Base-by-base conservation (phyloP, 2,797 vertebrate genomes). In the Mastacembelus armatus region DNA sequence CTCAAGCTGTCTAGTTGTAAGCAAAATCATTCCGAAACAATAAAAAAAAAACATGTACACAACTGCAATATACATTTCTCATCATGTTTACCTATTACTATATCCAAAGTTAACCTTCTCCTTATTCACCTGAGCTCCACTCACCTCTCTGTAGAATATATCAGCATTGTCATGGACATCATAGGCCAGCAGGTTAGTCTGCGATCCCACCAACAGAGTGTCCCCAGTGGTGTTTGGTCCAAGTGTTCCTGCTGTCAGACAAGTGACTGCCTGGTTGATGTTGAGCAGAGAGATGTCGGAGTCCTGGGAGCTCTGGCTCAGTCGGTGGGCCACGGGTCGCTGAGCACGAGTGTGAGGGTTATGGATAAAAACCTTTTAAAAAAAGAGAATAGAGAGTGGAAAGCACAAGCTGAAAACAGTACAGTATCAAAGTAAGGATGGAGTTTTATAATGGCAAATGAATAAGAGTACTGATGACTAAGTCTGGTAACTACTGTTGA, bases 101-200 rank as follows among this genome's bases (percentile, higher is more conserved):
- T 11, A 11, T 10, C n/a, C 51, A 24, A 14, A 45, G 14, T 19
- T 18, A 52, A 10, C 11, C 7, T 1, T 21, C 26, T 2, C 1
- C 16, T 6, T 33, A 10, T 10, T 30, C 22, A n/a, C n/a, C 18
- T 30, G 4, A 19, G 9, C 24, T 43, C 27, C 43, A 85, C 93
- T 90, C 78, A 92, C 98, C 94, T 98, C 97, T 89, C 92, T 96
- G 91, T 98, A 99, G 88, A 99, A 99, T 66, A 99, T 88, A 83
- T 99, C 98, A 0, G 96, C 90, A 66, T 99, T 99, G 84, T 98
- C 96, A 67, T 98, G 94, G n/a, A 98, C 96, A 50, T 99, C 95
- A 0, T 99, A 99, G 35, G 96, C 98, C 90, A 99, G 81, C 51
- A 99, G 94, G 83, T 95, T 98, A 29, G 96, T 98, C 80, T 96